Evolutionary conservation across 2,797 vertebrate species (phyloP).

Genomic region (Peromyscus aztecus): DNA sequence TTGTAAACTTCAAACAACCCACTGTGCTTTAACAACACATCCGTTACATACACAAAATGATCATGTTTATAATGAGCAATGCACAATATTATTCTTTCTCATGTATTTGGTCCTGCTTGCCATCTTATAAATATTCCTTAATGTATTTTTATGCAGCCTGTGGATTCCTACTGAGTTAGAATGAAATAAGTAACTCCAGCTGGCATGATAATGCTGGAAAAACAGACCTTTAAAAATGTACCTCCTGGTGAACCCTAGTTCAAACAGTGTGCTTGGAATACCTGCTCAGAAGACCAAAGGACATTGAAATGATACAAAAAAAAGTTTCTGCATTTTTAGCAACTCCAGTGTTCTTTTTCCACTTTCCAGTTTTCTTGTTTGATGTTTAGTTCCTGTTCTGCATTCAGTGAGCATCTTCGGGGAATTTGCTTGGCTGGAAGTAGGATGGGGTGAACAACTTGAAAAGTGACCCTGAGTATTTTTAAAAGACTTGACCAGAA

Average conservation of each 20-base stretch:
- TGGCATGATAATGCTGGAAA: conserved; percentile 80
- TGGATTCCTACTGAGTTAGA: conserved; percentile 77
- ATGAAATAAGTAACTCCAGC: conserved; percentile 83
- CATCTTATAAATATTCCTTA: conserved; percentile 85
- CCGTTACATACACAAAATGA: conserved; percentile 85
- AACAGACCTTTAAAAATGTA: conserved; percentile 78
- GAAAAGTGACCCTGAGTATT: conserved; percentile 44
- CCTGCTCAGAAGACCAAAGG: conserved; percentile 67
- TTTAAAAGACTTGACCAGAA: conserved; percentile 38
- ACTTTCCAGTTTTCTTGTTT: not conserved
- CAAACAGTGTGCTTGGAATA: conserved; percentile 61
- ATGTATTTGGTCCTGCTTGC: conserved; percentile 84
- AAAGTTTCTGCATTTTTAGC: conserved; percentile 71
- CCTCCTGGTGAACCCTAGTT: conserved; percentile 57
- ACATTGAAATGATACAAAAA: conserved; percentile 52
- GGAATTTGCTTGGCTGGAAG: not conserved
- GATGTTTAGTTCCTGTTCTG: not conserved
- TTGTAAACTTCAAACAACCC: conserved; percentile 88
- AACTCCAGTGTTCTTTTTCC: conserved; percentile 48
- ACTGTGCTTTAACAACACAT: conserved; percentile 85
- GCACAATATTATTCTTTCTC: conserved; percentile 74
- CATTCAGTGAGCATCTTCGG: not conserved
- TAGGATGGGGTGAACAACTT: not conserved
- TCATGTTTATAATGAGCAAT: conserved; percentile 86
- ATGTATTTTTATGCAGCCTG: conserved; percentile 76